phyloP scores from a whole-genome alignment of 1,140 invertebrate genomes.

The Solenopsis fugax region DNA sequence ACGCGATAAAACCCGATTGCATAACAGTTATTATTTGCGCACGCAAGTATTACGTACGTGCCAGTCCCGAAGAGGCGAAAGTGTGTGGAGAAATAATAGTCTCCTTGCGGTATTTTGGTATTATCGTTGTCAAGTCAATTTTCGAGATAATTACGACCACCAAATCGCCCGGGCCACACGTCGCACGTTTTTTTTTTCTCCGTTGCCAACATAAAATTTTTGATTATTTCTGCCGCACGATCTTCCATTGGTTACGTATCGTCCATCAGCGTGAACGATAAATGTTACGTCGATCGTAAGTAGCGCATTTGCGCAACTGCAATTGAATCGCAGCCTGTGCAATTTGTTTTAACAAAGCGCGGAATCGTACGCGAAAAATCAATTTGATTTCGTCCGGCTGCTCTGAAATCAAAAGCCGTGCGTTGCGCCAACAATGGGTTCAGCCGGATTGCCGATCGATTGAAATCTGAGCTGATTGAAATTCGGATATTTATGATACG shows the following conservation, averaged over 20 bases:
- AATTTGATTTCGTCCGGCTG: neutral
- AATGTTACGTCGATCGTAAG: neutral
- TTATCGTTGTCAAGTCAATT: slow-evolving; percentile 39
- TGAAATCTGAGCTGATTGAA: neutral
- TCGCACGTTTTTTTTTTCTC: neutral
- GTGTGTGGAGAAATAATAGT: slow-evolving; percentile 55
- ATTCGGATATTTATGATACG: neutral
- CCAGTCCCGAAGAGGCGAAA: slow-evolving; percentile 48
- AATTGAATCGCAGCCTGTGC: slow-evolving; percentile 50
- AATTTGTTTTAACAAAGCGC: slow-evolving; percentile 26
- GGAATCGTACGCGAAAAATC: slow-evolving; percentile 44
- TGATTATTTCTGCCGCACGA: neutral
- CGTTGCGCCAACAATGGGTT: neutral
- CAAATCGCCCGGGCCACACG: neutral
- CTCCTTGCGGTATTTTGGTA: slow-evolving; percentile 55
- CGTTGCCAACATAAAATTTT: slow-evolving; percentile 22
- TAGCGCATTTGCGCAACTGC: slow-evolving; percentile 1
- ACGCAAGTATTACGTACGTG: neutral
- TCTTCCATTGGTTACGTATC: slow-evolving; percentile 13
- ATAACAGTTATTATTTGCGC: slow-evolving; percentile 58
- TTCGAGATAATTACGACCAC: slow-evolving; percentile 42
- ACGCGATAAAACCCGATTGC: slow-evolving; percentile 51
- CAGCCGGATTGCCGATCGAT: neutral
- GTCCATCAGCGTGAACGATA: neutral
- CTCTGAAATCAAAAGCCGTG: slow-evolving; percentile 50